phyloP scores from a whole-genome alignment of 2,113 vertebrate genomes.

The Vulpes vulpes region DNA sequence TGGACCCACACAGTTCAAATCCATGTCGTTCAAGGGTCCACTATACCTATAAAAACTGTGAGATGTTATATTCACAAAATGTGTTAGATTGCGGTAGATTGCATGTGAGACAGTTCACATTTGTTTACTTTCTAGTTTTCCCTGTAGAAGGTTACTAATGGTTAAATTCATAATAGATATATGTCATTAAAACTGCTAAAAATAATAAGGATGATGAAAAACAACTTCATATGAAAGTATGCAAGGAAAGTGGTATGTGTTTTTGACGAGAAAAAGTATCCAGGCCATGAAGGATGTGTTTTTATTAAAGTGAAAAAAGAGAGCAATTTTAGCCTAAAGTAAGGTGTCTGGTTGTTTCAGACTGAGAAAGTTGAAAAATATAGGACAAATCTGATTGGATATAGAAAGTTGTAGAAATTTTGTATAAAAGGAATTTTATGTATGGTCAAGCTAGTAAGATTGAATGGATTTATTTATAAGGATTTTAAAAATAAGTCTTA shows the following conservation, averaged over 20 bases:
- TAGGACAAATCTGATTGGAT: background rate
- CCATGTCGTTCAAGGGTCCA: background rate
- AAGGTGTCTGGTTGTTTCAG: background rate
- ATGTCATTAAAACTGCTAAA: background rate
- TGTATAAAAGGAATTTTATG: background rate
- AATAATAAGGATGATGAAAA: background rate
- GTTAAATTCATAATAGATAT: background rate
- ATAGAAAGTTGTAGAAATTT: background rate
- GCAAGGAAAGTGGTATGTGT: background rate
- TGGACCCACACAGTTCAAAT: background rate
- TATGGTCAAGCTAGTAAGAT: background rate
- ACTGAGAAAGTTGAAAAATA: background rate
- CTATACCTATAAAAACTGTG: background rate
- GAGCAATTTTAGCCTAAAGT: background rate
- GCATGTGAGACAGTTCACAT: background rate
- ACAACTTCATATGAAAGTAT: background rate
- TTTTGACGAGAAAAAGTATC: background rate
- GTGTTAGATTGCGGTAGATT: background rate
- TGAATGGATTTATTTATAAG: background rate
- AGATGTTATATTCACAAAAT: background rate
- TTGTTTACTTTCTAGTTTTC: background rate
- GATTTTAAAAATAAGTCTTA: background rate
- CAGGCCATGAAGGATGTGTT: background rate
- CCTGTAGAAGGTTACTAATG: background rate
- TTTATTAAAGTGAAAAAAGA: background rate